Percentiles rank a stretch among this genome's conserved stretches.
These are phyloP conservation scores for Aplodontia rufa DNA, from an alignment of 2,113 vertebrate species.

Conservation along the genomic window DNA sequence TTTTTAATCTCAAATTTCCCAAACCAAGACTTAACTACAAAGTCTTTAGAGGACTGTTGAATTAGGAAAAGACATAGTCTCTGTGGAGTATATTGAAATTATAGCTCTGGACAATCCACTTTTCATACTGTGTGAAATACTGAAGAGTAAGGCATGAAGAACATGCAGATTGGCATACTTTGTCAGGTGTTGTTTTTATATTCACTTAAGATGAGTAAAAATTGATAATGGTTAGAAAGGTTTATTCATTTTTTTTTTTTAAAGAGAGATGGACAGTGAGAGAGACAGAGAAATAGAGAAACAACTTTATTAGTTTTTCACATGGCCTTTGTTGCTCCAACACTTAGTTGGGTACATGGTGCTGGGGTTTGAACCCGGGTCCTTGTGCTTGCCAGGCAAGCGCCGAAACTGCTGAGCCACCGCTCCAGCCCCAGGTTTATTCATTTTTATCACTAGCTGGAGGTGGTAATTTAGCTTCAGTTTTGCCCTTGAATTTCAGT, in stretches of 20 bases:
- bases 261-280: too few species aligned
- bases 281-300: too few species aligned
- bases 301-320: too few species aligned
- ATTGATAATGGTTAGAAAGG: conserved; percentile 20
- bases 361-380: too few species aligned
- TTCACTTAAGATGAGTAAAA: conserved; percentile 24
- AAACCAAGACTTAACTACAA: conserved; percentile 43
- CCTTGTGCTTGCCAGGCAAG: too few species aligned
- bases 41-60: conserved; percentile 9
- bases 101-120: neutral
- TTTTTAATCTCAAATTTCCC: conserved; percentile 64
- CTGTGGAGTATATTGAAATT: neutral
- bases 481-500: neutral
- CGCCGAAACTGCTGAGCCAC: too few species aligned
- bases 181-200: conserved; percentile 17
- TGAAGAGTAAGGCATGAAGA: neutral
- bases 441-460: neutral
- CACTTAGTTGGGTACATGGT: too few species aligned
- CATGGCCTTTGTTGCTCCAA: too few species aligned
- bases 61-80: neutral
- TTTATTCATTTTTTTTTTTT: conserved; percentile 13
- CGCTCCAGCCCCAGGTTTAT: too few species aligned
- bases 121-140: neutral
- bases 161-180: neutral
- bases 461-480: neutral